phyloP scores from a whole-genome alignment of 2,888 invertebrate genomes.

The Caenorhabditis sp. region DNA sequence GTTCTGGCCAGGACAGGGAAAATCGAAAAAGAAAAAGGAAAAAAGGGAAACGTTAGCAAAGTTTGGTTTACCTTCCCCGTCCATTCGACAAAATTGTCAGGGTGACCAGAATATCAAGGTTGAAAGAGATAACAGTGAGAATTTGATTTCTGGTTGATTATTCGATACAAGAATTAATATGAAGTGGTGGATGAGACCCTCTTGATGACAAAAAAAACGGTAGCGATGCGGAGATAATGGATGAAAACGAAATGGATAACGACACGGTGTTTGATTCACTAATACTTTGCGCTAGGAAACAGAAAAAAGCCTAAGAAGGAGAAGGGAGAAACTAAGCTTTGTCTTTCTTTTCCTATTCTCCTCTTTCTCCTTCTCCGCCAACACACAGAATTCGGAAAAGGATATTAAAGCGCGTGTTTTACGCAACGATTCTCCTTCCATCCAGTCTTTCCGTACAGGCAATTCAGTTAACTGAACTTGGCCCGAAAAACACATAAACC shows the following conservation, averaged over 20 bases:
- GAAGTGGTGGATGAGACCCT: background rate
- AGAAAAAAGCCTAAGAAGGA: slow-evolving; percentile 19
- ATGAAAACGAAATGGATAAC: slow-evolving; percentile 32
- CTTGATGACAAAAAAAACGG: slow-evolving; percentile 7
- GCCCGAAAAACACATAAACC: background rate
- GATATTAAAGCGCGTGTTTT: background rate
- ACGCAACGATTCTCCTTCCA: background rate
- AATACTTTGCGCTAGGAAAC: slow-evolving; percentile 33
- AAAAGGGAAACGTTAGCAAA: background rate
- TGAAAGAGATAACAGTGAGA: background rate
- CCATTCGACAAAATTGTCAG: no score
- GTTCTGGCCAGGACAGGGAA: slow-evolving; percentile 16
- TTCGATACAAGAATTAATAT: background rate
- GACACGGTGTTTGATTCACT: slow-evolving; percentile 47
- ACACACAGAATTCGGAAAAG: background rate
- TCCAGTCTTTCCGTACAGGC: background rate
- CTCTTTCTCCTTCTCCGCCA: background rate
- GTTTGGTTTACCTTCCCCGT: background rate
- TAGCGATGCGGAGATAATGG: slow-evolving; percentile 21
- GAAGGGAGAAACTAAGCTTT: background rate
- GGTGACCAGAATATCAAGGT: no score
- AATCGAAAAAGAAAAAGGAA: background rate
- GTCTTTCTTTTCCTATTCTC: background rate
- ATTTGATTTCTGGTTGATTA: background rate
- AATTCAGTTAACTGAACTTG: background rate